Base-by-base conservation (phyloP, 2,113 vertebrate species). In the Coptodon rendalli region DNA sequence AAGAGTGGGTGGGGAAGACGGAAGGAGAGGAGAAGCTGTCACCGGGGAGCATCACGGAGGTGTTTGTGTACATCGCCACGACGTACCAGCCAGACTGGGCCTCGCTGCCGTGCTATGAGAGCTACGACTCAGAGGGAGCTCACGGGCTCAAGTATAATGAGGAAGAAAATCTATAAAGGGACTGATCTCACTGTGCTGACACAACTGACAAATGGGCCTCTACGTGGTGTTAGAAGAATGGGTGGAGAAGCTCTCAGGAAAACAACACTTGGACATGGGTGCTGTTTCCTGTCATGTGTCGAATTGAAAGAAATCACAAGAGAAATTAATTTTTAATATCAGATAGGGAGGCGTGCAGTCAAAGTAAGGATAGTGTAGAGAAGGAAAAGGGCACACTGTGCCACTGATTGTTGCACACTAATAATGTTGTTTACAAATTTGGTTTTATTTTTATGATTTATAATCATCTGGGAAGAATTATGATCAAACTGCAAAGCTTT, bases 11-110 rank as follows among this genome's bases (percentile, higher is more conserved):
- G 82, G 96, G 81, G 11, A 86, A 85, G 83, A 92, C 34, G 2
- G 92, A 90, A 2, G 83, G 63, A 2, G 31, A 89, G 83, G 71
- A 82, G 82, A 40, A 1, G 2, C 34, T 5, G 0, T 24, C 91
- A 0, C 59, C 91, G 0, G 94, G 95, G 17, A 89, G 84, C 19
- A 14, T 88, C 5, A 52, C 95, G 2, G 96, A 97, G 85, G 97
- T 97, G 48, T 98, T 97, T 22, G 89, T 97, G 57, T 99, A 99
- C 93, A 99, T 92, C 94, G 97, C 97, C 0, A 95, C 87, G 0
- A 94, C 95, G 0, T 98, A 97, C 59, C 27, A 96, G 1, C 95
- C 97, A 0, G 97, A 97, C 63, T 99, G 98, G 98, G 91, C 94
- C 1, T 88, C 92, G 6, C 96, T 97, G 66, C 96, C 96, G 2